Conservation (phyloP, 1,140 invertebrate species). For the Lasioglossum baleicum region DNA sequence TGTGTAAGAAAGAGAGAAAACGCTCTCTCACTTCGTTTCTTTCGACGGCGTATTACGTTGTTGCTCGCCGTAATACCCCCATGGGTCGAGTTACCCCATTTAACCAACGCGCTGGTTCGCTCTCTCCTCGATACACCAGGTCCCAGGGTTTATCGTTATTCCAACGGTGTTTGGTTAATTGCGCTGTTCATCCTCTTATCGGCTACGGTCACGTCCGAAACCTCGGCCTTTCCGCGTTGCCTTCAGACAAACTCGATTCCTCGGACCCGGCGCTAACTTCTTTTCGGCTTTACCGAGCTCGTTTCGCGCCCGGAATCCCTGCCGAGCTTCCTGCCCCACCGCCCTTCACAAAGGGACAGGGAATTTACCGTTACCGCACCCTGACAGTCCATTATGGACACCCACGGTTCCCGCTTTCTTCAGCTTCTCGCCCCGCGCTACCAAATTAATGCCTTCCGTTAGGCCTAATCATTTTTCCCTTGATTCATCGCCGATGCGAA, state of each 20-base stretch:
- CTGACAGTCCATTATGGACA: too few relatives aligned
- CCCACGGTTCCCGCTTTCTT: too few relatives aligned
- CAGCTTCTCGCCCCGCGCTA: too few relatives aligned
- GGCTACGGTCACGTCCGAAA: conserved; percentile 7
- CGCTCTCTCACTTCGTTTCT: not conserved
- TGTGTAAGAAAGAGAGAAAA: too few relatives aligned
- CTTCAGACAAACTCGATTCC: not conserved
- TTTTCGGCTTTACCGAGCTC: not conserved
- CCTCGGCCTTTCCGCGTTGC: not conserved
- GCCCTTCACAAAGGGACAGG: too few relatives aligned
- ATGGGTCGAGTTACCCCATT: not conserved
- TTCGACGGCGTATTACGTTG: not conserved
- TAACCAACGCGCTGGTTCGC: not conserved
- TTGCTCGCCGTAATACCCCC: not conserved
- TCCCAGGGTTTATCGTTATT: conserved; percentile 18
- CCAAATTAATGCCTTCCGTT: too few relatives aligned
- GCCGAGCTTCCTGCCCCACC: too few relatives aligned
- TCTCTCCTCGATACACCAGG: not conserved
- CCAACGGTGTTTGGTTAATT: conserved; percentile 9
- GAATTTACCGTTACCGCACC: too few relatives aligned
- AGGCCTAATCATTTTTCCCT: too few relatives aligned
- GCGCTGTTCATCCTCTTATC: conserved; percentile 14
- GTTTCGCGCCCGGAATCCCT: too few relatives aligned
- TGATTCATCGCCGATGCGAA: too few relatives aligned
- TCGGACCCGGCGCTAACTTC: not conserved